phyloP scores from a whole-genome alignment of 2,113 vertebrate genomes.

The Microtus oregoni region DNA sequence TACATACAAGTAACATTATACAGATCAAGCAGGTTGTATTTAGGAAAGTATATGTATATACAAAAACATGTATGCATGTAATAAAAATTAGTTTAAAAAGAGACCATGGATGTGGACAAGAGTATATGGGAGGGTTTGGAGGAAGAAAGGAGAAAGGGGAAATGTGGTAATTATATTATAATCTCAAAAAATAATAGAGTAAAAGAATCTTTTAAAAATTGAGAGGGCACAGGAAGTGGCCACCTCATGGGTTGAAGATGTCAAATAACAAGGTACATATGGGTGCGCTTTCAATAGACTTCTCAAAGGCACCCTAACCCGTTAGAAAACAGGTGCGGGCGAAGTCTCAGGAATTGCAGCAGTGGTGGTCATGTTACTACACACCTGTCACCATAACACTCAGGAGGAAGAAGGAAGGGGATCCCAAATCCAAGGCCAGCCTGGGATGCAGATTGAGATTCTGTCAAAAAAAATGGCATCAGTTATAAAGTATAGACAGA shows the following conservation, averaged over 20 bases:
- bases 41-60: background rate
- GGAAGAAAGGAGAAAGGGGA: background rate
- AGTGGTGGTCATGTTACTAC: background rate
- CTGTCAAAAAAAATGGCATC: background rate
- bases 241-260: background rate
- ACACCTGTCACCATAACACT: background rate
- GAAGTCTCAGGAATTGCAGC: slow-evolving; percentile 29
- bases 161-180: background rate
- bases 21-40: background rate
- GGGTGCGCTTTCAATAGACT: slow-evolving; percentile 2
- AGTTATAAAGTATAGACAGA: background rate
- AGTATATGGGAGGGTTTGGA: no score
- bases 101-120: background rate
- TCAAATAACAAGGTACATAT: background rate
- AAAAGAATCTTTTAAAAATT: background rate
- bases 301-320: background rate
- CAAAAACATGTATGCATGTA: background rate
- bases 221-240: background rate
- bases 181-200: background rate
- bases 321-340: background rate
- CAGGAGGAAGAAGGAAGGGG: background rate
- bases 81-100: background rate
- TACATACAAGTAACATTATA: background rate
- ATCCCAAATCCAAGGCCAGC: background rate
- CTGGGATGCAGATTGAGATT: background rate